Evolutionary conservation across 2,113 vertebrate species (phyloP).

Genomic region (Plecotus auritus): DNA sequence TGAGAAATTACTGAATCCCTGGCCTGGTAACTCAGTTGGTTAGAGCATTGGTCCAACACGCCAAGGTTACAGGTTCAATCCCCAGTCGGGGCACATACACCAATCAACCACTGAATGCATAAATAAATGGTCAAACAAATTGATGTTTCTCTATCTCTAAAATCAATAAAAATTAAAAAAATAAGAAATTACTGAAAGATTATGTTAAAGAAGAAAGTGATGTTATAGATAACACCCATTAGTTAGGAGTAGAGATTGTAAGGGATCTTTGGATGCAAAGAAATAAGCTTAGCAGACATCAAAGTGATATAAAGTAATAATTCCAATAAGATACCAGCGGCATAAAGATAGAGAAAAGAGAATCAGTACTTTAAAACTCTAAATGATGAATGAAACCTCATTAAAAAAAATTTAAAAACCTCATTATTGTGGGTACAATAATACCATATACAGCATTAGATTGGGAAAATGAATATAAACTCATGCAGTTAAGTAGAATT

Average conservation of each 20-base stretch:
- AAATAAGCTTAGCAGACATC: neutral
- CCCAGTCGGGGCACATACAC: neutral
- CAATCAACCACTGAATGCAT: neutral
- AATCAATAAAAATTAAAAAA: neutral
- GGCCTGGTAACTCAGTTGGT: neutral
- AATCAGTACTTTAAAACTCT: neutral
- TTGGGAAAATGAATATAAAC: neutral
- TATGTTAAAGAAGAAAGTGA: neutral
- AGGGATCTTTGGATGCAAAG: neutral
- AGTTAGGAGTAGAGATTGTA: neutral
- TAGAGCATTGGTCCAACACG: neutral
- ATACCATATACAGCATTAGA: neutral
- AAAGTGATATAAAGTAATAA: neutral
- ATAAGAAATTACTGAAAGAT: neutral
- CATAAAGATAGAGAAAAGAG: neutral
- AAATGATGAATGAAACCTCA: neutral
- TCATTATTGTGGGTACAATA: neutral
- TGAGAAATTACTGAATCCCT: neutral
- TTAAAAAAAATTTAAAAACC: neutral
- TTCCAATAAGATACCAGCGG: neutral
- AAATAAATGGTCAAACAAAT: neutral
- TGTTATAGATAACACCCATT: neutral
- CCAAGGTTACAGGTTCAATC: neutral
- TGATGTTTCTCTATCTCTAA: neutral
- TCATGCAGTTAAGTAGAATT: neutral